Evolutionary conservation across 2,888 invertebrate genomes (phyloP).

Genomic region (Epinotia nisella): DNA sequence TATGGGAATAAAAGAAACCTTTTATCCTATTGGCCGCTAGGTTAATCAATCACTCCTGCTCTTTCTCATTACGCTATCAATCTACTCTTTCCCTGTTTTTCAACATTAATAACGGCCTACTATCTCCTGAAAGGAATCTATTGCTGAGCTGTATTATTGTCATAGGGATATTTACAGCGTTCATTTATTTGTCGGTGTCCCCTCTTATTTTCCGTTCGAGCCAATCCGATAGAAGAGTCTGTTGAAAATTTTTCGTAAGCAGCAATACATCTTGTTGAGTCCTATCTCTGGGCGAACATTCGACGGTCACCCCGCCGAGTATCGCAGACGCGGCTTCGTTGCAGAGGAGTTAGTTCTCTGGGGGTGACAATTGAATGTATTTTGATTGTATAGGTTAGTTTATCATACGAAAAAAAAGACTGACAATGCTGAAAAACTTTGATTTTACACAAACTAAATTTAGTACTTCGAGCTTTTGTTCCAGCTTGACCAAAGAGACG

Average conservation of each 20-base stretch:
- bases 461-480: too few relatives aligned
- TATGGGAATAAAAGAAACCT: constrained; percentile 42
- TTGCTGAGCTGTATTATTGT: constrained; percentile 85
- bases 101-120: constrained; percentile 80
- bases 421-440: too few relatives aligned
- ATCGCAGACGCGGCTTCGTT: constrained; percentile 58
- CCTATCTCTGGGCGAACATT: constrained; percentile 84
- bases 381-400: background rate
- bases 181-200: constrained; percentile 82
- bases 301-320: constrained; percentile 78
- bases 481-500: too few relatives aligned
- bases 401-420: too few relatives aligned
- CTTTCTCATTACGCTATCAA: constrained; percentile 69
- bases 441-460: too few relatives aligned
- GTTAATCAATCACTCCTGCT: constrained; percentile 63
- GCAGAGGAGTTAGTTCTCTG: constrained; percentile 5
- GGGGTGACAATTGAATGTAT: background rate
- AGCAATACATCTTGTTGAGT: constrained; percentile 84
- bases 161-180: constrained; percentile 82
- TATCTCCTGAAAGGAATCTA: constrained; percentile 80
- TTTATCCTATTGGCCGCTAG: constrained; percentile 36
- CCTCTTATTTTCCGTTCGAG: constrained; percentile 85
- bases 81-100: constrained; percentile 80
- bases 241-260: constrained; percentile 85
- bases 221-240: constrained; percentile 82